Conservation (phyloP, 1,140 invertebrate genomes). For the Branchinecta lynchi region DNA sequence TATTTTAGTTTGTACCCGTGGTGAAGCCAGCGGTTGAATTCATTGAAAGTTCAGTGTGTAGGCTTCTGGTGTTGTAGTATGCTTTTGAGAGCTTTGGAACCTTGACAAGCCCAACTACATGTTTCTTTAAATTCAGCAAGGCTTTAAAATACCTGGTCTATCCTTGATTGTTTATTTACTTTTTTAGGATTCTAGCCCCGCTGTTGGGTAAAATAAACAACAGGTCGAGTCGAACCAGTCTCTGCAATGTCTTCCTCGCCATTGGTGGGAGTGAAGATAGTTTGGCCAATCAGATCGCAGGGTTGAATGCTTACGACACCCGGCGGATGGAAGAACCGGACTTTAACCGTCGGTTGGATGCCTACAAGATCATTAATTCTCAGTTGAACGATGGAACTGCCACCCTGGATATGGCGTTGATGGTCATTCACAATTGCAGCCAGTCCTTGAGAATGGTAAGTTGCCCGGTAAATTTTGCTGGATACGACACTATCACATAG, state of each 20-base stretch:
- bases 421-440: conserved; percentile 65
- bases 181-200: conserved; percentile 26
- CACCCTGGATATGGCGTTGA: conserved; percentile 46
- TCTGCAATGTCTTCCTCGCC: conserved; percentile 28
- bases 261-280: conserved; percentile 28
- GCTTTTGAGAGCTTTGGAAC: too few species aligned
- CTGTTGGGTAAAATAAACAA: conserved; percentile 28
- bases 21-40: too few species aligned
- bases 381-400: conserved; percentile 39
- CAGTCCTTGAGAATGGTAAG: conserved; percentile 49
- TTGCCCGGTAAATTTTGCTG: neutral
- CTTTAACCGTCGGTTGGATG: conserved; percentile 57
- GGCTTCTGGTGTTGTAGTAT: too few species aligned
- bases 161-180: conserved; percentile 18
- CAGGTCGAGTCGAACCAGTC: conserved; percentile 26
- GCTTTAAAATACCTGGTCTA: conserved; percentile 25
- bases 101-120: too few species aligned
- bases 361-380: conserved; percentile 47
- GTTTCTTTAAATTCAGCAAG: neutral
- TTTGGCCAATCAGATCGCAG: conserved; percentile 38
- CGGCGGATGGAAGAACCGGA: conserved; percentile 82
- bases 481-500: too few species aligned
- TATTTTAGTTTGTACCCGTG: too few species aligned
- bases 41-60: too few species aligned
- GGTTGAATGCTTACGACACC: conserved; percentile 71